These are phyloP conservation scores for Catocala fraxini DNA, from an alignment of 2,888 invertebrate species.

Conservation along the genomic window DNA sequence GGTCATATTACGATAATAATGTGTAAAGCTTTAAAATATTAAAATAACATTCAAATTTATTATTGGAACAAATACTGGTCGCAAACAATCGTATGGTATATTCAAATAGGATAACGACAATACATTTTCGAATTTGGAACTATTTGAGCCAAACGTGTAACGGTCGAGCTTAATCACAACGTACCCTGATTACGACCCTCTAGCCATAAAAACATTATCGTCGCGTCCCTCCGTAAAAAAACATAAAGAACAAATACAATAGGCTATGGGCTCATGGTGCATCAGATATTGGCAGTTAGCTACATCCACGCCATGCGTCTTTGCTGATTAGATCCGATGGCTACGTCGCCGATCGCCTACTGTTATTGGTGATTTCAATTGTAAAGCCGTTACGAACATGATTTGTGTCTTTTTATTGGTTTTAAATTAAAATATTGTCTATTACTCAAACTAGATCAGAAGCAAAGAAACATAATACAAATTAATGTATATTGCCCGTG, in stretches of 20 bases:
- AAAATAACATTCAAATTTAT: too few species aligned
- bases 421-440: slow-evolving; percentile 42
- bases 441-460: not conserved
- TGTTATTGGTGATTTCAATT: slow-evolving; percentile 75
- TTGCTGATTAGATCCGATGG: slow-evolving; percentile 74
- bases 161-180: slow-evolving; percentile 82
- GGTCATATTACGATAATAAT: too few species aligned
- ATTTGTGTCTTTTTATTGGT: slow-evolving; percentile 32
- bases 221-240: slow-evolving; percentile 83
- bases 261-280: slow-evolving; percentile 75
- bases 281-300: slow-evolving; percentile 86
- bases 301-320: slow-evolving; percentile 77
- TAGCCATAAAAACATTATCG: slow-evolving; percentile 87
- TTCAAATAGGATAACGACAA: not conserved
- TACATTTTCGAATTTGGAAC: slow-evolving; percentile 1
- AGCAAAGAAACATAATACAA: too few species aligned
- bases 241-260: slow-evolving; percentile 86
- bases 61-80: too few species aligned
- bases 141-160: slow-evolving; percentile 46
- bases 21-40: too few species aligned
- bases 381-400: slow-evolving; percentile 60
- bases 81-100: not conserved
- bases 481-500: too few species aligned
- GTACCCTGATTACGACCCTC: slow-evolving; percentile 84
- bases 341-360: slow-evolving; percentile 34